Evolutionary conservation across 2,888 invertebrate species (phyloP).

Genomic region (Empis stercorea): DNA sequence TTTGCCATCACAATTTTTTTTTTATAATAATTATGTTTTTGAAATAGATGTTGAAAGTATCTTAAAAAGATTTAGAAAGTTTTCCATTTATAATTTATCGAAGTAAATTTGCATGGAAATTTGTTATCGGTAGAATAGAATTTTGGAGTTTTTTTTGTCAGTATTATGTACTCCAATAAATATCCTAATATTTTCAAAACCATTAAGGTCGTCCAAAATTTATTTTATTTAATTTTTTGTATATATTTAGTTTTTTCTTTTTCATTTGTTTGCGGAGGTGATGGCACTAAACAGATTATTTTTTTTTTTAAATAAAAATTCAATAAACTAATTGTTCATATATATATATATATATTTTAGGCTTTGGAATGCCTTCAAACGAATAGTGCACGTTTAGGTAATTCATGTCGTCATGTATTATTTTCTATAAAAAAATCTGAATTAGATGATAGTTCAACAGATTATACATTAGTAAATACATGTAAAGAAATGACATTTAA

Average conservation of each 20-base stretch:
- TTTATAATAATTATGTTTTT: background rate
- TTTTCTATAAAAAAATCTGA: conserved; percentile 80
- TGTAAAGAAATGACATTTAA: conserved; percentile 78
- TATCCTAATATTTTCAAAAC: too few species aligned
- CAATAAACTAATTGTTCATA: background rate
- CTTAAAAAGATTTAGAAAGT: too few species aligned
- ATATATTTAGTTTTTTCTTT: too few species aligned
- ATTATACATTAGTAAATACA: conserved; percentile 68
- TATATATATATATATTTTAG: conserved; percentile 36
- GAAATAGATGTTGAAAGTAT: too few species aligned
- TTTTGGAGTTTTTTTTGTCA: too few species aligned
- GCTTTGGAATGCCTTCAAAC: conserved; percentile 69
- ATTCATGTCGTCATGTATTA: conserved; percentile 62
- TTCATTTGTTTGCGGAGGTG: too few species aligned
- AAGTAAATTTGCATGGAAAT: too few species aligned
- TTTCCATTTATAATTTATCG: too few species aligned
- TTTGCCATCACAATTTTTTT: conserved; percentile 5
- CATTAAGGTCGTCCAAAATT: too few species aligned
- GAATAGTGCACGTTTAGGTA: conserved; percentile 48
- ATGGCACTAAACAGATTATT: background rate
- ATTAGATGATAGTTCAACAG: conserved; percentile 72
- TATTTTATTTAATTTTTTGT: too few species aligned
- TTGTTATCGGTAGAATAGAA: too few species aligned
- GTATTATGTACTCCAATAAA: too few species aligned
- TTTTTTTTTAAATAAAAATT: background rate